A percentile compares a stretch with the other conserved stretches of the same genome.
Conservation (phyloP, 2,888 invertebrate genomes). For the Alsophila aescularia region DNA sequence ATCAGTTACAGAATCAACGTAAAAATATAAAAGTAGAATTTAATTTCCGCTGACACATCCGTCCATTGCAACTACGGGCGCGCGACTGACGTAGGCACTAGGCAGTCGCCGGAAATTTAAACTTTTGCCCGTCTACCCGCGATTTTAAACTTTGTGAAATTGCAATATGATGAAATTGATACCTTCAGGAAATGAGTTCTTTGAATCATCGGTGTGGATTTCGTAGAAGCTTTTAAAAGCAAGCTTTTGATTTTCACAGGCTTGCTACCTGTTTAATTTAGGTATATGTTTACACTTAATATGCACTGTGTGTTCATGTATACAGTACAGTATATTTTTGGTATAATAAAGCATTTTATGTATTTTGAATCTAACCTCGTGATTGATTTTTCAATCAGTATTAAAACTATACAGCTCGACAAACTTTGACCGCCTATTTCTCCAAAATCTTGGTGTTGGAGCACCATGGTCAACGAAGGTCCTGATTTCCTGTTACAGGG, state of each 20-base stretch:
- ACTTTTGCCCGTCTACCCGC: slow-evolving; percentile 55
- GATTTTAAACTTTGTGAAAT: slow-evolving; percentile 30
- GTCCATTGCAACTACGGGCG: slow-evolving; percentile 30
- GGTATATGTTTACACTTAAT: too few species aligned
- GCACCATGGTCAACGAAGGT: too few species aligned
- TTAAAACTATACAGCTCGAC: too few species aligned
- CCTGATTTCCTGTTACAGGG: too few species aligned
- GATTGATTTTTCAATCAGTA: too few species aligned
- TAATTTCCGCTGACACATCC: slow-evolving; percentile 55
- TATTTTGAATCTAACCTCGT: too few species aligned
- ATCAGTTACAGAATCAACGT: slow-evolving; percentile 10
- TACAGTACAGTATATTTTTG: too few species aligned
- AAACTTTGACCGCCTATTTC: too few species aligned
- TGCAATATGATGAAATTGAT: slow-evolving; percentile 32
- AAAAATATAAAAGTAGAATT: slow-evolving; percentile 36
- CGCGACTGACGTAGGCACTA: slow-evolving; percentile 36
- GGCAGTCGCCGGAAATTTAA: slow-evolving; percentile 55
- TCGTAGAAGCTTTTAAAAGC: background rate
- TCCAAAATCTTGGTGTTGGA: too few species aligned
- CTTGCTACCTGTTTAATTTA: too few species aligned
- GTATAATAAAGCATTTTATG: too few species aligned
- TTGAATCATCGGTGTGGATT: slow-evolving; percentile 1
- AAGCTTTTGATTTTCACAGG: background rate
- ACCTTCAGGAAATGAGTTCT: slow-evolving; percentile 22
- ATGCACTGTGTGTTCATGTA: too few species aligned